phyloP scores from a whole-genome alignment of 2,888 invertebrate genomes.

The Polia nebulosa region DNA sequence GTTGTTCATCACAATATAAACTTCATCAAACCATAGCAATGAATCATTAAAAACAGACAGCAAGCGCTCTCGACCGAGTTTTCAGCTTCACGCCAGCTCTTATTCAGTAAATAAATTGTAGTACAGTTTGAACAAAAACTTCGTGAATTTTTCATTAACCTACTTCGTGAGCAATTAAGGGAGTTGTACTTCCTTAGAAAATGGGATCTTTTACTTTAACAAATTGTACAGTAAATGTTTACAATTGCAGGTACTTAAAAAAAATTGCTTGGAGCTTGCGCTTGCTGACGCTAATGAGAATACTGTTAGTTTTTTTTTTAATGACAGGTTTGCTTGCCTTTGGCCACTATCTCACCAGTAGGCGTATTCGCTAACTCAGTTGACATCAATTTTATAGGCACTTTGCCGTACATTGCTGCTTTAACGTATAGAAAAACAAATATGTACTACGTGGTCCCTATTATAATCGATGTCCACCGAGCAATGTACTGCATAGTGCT shows the following conservation, averaged over 20 bases:
- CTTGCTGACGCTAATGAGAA: not conserved
- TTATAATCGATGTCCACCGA: too few relatives aligned
- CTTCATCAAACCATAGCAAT: not conserved
- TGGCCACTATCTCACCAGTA: too few relatives aligned
- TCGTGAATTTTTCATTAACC: conserved; percentile 47
- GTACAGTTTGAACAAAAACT: conserved; percentile 31
- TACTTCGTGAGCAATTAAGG: conserved; percentile 43
- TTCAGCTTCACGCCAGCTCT: conserved; percentile 2
- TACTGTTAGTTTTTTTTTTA: too few relatives aligned
- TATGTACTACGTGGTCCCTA: too few relatives aligned
- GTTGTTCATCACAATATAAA: not conserved
- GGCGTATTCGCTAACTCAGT: too few relatives aligned
- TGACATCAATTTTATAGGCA: too few relatives aligned
- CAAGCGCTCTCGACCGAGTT: not conserved
- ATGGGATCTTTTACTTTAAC: conserved; percentile 20
- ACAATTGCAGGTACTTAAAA: not conserved
- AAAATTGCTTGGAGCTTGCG: not conserved
- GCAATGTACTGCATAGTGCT: too few relatives aligned
- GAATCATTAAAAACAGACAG: not conserved
- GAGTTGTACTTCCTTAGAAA: conserved; percentile 19
- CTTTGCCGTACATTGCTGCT: too few relatives aligned
- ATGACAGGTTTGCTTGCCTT: too few relatives aligned
- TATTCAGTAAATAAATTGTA: conserved; percentile 24
- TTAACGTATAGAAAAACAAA: too few relatives aligned
- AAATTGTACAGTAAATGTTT: conserved; percentile 24